A percentile compares a stretch with the other conserved stretches of the same genome.
These are phyloP conservation scores for Slavum lentiscoides DNA, from an alignment of 2,888 invertebrate species.

Conservation along the genomic window DNA sequence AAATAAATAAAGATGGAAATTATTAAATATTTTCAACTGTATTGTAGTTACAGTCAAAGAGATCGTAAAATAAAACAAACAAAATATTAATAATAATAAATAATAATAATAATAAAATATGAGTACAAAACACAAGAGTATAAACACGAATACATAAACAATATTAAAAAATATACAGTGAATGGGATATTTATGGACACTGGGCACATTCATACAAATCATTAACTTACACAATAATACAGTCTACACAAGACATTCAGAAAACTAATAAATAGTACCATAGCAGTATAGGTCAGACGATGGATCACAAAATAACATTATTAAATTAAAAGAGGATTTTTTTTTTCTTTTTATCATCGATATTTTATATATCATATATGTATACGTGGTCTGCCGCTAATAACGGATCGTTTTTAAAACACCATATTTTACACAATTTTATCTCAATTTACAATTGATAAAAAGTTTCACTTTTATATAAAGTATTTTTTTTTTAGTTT, in stretches of 20 bases:
- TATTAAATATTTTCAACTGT: slow-evolving; percentile 46
- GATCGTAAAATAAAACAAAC: slow-evolving; percentile 46
- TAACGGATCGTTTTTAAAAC: too few species aligned
- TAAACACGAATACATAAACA: slow-evolving; percentile 46
- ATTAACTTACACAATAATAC: not conserved
- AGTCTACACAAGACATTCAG: slow-evolving; percentile 7
- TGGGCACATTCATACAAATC: slow-evolving; percentile 5
- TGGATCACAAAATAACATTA: too few species aligned
- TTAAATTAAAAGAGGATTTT: too few species aligned
- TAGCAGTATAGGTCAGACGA: not conserved
- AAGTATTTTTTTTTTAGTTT: too few species aligned
- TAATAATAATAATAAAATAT: slow-evolving; percentile 43
- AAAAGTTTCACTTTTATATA: too few species aligned
- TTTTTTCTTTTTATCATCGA: not conserved
- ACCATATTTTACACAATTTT: too few species aligned
- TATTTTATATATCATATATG: slow-evolving; percentile 49
- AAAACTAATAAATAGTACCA: slow-evolving; percentile 1
- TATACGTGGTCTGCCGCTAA: too few species aligned
- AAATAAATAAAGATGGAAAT: slow-evolving; percentile 25
- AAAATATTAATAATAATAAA: slow-evolving; percentile 33
- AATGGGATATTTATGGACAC: not conserved
- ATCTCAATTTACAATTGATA: too few species aligned
- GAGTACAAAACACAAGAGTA: slow-evolving; percentile 38
- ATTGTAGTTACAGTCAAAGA: slow-evolving; percentile 43
- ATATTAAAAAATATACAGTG: slow-evolving; percentile 33